These are phyloP conservation scores for Chirona hameri DNA, from an alignment of 2,888 invertebrate genomes.

Conservation along the genomic window DNA sequence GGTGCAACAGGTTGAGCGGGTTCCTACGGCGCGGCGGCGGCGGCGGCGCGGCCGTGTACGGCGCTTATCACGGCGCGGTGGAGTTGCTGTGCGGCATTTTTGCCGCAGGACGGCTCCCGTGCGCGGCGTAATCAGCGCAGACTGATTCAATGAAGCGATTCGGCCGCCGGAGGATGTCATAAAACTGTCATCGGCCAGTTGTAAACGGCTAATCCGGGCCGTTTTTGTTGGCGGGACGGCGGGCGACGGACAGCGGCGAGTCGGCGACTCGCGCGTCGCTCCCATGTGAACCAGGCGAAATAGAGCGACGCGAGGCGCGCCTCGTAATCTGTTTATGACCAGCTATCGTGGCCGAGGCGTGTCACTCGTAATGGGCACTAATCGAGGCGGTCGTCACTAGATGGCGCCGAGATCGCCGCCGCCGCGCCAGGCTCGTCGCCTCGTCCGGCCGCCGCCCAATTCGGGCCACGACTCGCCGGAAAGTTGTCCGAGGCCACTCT, in stretches of 20 bases:
- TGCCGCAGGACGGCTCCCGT: background rate
- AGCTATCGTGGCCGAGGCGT: background rate
- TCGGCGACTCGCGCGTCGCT: background rate
- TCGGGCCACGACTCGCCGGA: too few species aligned
- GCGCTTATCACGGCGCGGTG: background rate
- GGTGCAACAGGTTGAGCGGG: background rate
- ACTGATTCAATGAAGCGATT: background rate
- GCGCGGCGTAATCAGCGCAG: background rate
- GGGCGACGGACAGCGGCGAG: background rate
- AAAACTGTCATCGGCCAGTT: slow-evolving; percentile 10
- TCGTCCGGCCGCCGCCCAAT: background rate
- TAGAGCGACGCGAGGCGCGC: background rate
- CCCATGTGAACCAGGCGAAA: background rate
- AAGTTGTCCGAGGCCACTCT: too few species aligned
- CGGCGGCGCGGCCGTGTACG: background rate
- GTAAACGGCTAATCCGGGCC: slow-evolving; percentile 8
- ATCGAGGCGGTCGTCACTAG: background rate
- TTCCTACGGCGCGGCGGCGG: background rate
- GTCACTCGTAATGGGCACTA: background rate
- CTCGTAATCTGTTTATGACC: background rate
- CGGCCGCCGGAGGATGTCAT: background rate
- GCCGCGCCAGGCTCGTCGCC: background rate
- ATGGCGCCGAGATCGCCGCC: background rate
- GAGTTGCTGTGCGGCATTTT: background rate
- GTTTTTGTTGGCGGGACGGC: background rate